Percentiles rank a stretch among this genome's conserved stretches.
These are phyloP conservation scores for Lacanobia oleracea DNA, from an alignment of 2,888 invertebrate genomes.

Conservation along the genomic window DNA sequence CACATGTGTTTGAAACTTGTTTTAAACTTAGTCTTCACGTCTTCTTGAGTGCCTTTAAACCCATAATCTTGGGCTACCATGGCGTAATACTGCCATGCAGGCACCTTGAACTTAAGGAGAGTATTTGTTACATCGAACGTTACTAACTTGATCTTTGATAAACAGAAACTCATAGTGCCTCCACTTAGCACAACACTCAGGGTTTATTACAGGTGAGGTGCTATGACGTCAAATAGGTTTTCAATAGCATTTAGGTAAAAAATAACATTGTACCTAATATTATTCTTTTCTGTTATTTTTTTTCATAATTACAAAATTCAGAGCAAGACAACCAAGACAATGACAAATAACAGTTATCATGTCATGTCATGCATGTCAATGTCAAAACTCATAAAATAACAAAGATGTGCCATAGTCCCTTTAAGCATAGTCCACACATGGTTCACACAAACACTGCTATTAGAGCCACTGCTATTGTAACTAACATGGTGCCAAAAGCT, in stretches of 20 bases:
- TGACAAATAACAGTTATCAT: too few relatives aligned
- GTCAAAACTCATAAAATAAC: too few relatives aligned
- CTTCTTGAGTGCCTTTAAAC: constrained; percentile 88
- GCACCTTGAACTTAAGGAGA: constrained; percentile 92
- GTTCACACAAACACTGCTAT: too few relatives aligned
- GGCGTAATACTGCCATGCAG: constrained; percentile 94
- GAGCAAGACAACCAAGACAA: not conserved
- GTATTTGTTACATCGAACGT: constrained; percentile 98
- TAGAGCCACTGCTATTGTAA: too few relatives aligned
- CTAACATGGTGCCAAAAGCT: too few relatives aligned
- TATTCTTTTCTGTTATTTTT: not conserved
- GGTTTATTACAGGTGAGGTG: not conserved
- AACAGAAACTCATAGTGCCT: constrained; percentile 76
- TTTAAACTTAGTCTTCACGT: constrained; percentile 92
- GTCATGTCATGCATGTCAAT: too few relatives aligned
- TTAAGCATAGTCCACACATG: too few relatives aligned
- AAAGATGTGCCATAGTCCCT: too few relatives aligned
- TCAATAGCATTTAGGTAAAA: not conserved
- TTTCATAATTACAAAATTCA: not conserved
- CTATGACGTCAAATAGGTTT: not conserved
- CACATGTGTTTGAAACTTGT: constrained; percentile 92
- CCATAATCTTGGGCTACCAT: constrained; percentile 93
- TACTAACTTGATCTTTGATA: constrained; percentile 91
- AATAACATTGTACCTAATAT: too few relatives aligned
- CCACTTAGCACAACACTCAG: not conserved